Evolutionary conservation across 2,888 invertebrate genomes (phyloP).

Genomic region (Piscicola geometra): DNA sequence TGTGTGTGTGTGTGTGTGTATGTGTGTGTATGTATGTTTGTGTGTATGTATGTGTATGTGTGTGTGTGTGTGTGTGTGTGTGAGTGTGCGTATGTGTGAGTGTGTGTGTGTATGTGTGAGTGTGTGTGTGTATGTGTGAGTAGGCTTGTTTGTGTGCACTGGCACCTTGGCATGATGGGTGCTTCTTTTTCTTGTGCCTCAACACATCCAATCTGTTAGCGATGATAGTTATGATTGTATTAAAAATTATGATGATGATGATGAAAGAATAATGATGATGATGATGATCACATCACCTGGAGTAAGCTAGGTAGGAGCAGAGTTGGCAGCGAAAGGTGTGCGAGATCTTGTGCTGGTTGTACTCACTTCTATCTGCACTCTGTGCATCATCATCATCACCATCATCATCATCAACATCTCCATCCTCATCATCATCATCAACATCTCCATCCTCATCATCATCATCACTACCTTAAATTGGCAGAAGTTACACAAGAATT

Average conservation of each 20-base stretch:
- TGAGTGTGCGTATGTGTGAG: neutral
- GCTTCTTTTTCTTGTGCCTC: conserved; percentile 28
- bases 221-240: too few relatives aligned
- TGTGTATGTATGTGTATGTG: neutral
- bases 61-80: neutral
- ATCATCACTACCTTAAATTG: conserved; percentile 33
- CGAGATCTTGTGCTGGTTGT: conserved; percentile 20
- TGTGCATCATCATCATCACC: conserved; percentile 18
- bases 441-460: neutral
- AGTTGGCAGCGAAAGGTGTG: conserved; percentile 38
- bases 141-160: too few relatives aligned
- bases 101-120: neutral
- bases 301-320: conserved; percentile 35
- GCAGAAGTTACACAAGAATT: conserved; percentile 39
- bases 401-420: conserved; percentile 13
- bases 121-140: neutral
- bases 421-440: conserved; percentile 19
- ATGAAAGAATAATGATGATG: too few relatives aligned
- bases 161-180: conserved; percentile 19
- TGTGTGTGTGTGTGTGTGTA: conserved; percentile 1
- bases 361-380: conserved; percentile 5
- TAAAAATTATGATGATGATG: too few relatives aligned
- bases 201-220: conserved; percentile 7
- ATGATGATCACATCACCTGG: neutral
- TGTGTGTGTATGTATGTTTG: neutral